A percentile compares a stretch with the other conserved stretches of the same genome.
Conservation (phyloP, 1,140 invertebrate genomes). For the Drosophila hydei region DNA sequence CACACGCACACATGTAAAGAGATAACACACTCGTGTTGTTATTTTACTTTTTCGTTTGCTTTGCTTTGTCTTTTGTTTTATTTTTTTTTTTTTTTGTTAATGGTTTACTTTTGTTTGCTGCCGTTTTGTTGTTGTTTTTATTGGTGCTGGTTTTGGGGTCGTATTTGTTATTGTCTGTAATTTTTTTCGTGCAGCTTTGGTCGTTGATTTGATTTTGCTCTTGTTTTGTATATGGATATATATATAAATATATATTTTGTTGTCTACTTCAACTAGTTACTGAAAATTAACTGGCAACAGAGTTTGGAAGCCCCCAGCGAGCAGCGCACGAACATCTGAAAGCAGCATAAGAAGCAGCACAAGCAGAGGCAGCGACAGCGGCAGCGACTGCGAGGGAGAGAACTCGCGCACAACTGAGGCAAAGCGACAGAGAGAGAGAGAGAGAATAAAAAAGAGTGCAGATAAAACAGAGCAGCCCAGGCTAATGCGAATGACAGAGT, state of each 20-base stretch:
- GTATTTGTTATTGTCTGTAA: slow-evolving; percentile 26
- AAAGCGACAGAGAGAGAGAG: slow-evolving; percentile 25
- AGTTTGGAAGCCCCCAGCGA: slow-evolving; percentile 70
- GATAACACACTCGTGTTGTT: slow-evolving; percentile 35
- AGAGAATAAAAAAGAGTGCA: slow-evolving; percentile 25
- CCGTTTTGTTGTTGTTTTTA: slow-evolving; percentile 25
- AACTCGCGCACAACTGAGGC: slow-evolving; percentile 16
- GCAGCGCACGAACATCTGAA: slow-evolving; percentile 57
- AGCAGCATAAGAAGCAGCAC: slow-evolving; percentile 55
- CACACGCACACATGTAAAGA: slow-evolving; percentile 11
- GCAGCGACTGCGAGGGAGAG: slow-evolving; percentile 27
- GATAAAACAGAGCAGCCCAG: slow-evolving; percentile 23
- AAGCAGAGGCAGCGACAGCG: slow-evolving; percentile 26
- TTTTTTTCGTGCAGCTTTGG: slow-evolving; percentile 11
- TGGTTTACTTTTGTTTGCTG: slow-evolving; percentile 34
- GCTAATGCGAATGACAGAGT: slow-evolving; percentile 34
- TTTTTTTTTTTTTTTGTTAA: slow-evolving; percentile 7
- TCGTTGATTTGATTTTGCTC: slow-evolving; percentile 44
- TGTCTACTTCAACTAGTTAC: slow-evolving; percentile 81
- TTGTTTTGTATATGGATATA: slow-evolving; percentile 15
- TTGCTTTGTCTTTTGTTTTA: slow-evolving; percentile 32
- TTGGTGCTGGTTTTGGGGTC: slow-evolving; percentile 29
- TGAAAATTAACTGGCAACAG: slow-evolving; percentile 79
- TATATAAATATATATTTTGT: slow-evolving; percentile 29
- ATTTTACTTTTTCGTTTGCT: slow-evolving; percentile 26